phyloP scores from a whole-genome alignment of 2,113 vertebrate genomes.

The Chloroceryle aenea region DNA sequence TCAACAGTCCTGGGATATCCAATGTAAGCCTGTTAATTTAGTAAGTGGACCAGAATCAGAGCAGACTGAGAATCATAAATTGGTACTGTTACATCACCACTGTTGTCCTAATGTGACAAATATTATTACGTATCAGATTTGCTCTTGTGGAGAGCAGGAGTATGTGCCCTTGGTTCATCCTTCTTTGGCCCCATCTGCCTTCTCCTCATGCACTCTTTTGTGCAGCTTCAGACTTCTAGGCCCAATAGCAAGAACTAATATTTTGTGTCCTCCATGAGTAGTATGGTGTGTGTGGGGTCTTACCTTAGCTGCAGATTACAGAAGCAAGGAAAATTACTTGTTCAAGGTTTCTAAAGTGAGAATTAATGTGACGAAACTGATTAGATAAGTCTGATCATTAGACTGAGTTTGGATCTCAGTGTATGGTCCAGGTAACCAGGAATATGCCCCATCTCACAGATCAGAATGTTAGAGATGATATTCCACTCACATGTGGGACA shows the following conservation, averaged over 20 bases:
- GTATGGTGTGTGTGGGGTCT: neutral
- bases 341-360: neutral
- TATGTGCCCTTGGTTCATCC: neutral
- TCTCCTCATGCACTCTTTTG: neutral
- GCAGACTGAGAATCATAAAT: neutral
- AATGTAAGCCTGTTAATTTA: neutral
- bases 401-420: neutral
- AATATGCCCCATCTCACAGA: neutral
- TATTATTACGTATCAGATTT: neutral
- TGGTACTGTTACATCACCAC: neutral
- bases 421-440: neutral
- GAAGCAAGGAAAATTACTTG: neutral
- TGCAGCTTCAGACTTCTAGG: neutral
- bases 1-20: neutral
- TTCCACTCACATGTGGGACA: neutral
- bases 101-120: neutral
- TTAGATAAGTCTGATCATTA: neutral
- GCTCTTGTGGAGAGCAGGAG: neutral
- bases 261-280: neutral
- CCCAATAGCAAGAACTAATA: neutral
- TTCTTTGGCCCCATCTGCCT: neutral
- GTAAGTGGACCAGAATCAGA: neutral
- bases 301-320: neutral
- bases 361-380: neutral
- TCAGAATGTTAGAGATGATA: neutral